These are phyloP conservation scores for Bradynema listronoti DNA, from an alignment of 1,140 invertebrate species.

Conservation along the genomic window DNA sequence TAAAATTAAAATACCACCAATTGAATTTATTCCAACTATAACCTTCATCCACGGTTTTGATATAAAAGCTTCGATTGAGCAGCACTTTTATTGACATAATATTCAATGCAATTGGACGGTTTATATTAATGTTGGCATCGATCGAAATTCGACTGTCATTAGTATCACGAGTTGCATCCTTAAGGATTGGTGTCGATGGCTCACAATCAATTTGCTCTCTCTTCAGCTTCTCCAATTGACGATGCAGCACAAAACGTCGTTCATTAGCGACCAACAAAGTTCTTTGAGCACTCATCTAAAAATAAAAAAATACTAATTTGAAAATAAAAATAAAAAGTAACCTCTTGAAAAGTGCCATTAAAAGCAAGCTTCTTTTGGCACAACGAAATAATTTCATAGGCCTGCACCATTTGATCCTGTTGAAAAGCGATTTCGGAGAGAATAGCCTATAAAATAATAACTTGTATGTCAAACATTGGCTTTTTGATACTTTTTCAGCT, in stretches of 20 bases:
- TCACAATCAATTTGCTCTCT: conserved; percentile 11
- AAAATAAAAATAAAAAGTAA: neutral
- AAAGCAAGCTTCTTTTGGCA: conserved; percentile 24
- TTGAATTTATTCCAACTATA: neutral
- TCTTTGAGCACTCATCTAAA: conserved; percentile 26
- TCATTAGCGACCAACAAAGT: conserved; percentile 24
- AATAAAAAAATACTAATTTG: conserved; percentile 5
- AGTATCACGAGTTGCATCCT: neutral
- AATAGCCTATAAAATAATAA: neutral
- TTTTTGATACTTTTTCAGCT: too few species aligned
- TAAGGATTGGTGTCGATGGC: too few species aligned
- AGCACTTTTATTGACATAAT: conserved; percentile 5
- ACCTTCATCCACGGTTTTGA: neutral
- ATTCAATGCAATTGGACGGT: neutral
- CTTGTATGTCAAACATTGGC: too few species aligned
- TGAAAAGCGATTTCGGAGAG: conserved; percentile 4
- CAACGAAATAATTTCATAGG: conserved; percentile 8
- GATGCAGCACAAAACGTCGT: conserved; percentile 17
- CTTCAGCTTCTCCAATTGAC: conserved; percentile 20
- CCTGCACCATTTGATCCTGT: conserved; percentile 12
- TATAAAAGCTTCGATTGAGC: conserved; percentile 3
- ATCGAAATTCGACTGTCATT: neutral
- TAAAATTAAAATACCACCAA: neutral
- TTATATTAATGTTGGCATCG: neutral
- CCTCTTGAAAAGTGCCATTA: conserved; percentile 24